A percentile compares a stretch with the other conserved stretches of the same genome.
These are phyloP conservation scores for Anabas testudineus DNA, from an alignment of 2,797 vertebrate species.

Conservation along the genomic window DNA sequence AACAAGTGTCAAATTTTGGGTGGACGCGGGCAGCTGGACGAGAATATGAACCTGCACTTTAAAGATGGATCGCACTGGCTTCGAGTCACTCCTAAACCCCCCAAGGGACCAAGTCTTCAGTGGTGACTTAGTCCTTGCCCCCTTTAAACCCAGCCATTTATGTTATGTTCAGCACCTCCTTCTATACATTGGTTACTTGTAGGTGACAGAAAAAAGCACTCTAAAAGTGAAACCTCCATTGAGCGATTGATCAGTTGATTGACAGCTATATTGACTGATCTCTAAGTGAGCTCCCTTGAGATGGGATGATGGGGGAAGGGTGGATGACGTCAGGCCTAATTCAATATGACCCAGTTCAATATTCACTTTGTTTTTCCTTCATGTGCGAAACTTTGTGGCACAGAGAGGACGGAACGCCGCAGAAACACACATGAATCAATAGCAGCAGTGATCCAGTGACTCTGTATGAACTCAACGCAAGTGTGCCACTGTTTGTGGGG, in stretches of 20 bases:
- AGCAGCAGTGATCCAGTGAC: slow-evolving; percentile 76
- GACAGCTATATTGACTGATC: slow-evolving; percentile 71
- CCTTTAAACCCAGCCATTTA: slow-evolving; percentile 46
- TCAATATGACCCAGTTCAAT: slow-evolving; percentile 64
- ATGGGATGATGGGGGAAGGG: slow-evolving; percentile 6
- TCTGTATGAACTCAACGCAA: slow-evolving; percentile 71
- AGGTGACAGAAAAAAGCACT: slow-evolving; percentile 64
- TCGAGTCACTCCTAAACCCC: slow-evolving; percentile 28
- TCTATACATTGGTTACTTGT: slow-evolving; percentile 24
- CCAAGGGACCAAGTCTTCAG: slow-evolving; percentile 34
- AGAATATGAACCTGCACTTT: slow-evolving; percentile 15
- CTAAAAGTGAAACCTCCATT: slow-evolving; percentile 68
- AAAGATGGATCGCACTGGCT: slow-evolving; percentile 27
- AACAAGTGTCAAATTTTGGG: slow-evolving; percentile 34
- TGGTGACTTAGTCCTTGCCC: slow-evolving; percentile 40
- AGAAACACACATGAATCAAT: slow-evolving; percentile 73
- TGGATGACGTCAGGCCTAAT: slow-evolving; percentile 59
- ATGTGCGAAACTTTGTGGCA: slow-evolving; percentile 55
- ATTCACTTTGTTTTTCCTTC: slow-evolving; percentile 46
- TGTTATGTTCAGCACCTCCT: slow-evolving; percentile 22
- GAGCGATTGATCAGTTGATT: slow-evolving; percentile 68
- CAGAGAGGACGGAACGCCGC: slow-evolving; percentile 34
- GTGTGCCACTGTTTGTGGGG: slow-evolving; percentile 66
- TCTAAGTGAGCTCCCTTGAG: slow-evolving; percentile 63
- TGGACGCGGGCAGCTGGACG: slow-evolving; percentile 21